These are phyloP conservation scores for Polymixis flavicincta DNA, from an alignment of 2,888 invertebrate genomes.

Conservation along the genomic window DNA sequence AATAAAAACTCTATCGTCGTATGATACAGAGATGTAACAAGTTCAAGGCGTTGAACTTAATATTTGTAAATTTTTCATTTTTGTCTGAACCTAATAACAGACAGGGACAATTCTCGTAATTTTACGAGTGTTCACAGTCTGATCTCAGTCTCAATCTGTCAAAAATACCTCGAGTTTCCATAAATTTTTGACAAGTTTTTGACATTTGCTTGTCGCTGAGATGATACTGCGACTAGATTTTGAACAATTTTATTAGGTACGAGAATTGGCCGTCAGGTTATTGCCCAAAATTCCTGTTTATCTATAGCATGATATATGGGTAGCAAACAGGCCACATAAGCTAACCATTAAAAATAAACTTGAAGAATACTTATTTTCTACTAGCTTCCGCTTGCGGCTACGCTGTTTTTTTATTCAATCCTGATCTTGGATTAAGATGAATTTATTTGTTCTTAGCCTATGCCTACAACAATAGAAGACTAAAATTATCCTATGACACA, in stretches of 20 bases:
- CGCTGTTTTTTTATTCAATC: no score
- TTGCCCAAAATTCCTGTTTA: not conserved
- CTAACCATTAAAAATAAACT: not conserved
- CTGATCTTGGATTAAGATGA: not conserved
- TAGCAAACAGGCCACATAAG: not conserved
- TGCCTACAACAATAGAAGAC: not conserved
- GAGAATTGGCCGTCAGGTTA: no score
- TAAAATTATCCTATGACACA: not conserved
- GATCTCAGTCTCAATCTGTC: no score
- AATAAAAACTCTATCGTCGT: not conserved
- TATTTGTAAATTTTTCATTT: not conserved
- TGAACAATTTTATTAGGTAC: no score
- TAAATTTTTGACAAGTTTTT: no score
- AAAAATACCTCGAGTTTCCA: no score
- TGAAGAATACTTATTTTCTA: not conserved
- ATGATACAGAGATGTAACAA: constrained; percentile 17
- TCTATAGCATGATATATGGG: not conserved
- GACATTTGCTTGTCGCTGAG: no score
- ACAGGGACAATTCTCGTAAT: no score
- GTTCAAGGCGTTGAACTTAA: constrained; percentile 23
- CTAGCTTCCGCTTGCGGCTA: no score
- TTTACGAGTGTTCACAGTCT: no score
- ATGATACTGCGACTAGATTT: no score
- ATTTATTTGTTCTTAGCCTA: not conserved
- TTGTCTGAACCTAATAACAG: not conserved